Base-by-base conservation (phyloP, 2,888 invertebrate genomes). In the Adela reaumurella region DNA sequence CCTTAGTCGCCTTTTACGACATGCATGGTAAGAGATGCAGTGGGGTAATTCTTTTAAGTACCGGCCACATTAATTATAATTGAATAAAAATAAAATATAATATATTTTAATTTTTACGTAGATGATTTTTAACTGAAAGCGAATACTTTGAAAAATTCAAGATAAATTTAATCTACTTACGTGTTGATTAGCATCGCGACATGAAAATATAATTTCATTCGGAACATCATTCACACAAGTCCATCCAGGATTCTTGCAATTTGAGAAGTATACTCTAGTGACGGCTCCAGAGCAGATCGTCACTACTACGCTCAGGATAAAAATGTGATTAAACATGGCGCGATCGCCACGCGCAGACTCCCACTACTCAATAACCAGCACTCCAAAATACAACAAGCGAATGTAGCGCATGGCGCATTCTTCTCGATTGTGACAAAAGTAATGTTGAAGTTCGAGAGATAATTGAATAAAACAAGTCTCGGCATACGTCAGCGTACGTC, bases 161-260 rank as follows among this genome's bases (percentile, higher is more conserved):
- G 5, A 24, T 6, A 24, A 4, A 24, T 4, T 6, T 24, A 24
- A 24, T 24, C 24, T 61, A 76, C 78, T 78, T 58, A 79, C 79
- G 54, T 68, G 61, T 54, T 54, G 67, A 35, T 57, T 60, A 0
- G 63, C 53, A 17, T 52, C 52, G 8, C 66, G 53, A 52, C 79
- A 79, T 10, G 66, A 68, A 50, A 72, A 80, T 1, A 67, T 58
- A 51, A 78, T 63, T 35, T 77, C 70, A 52, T 59, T 63, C 1
- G 68, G 63, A 18, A 56, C 50, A 57, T 68, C 65, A 53, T 70
- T 68, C 53, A 66, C 57, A 63, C 78, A 82, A 53, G 60, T 70
- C 83, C 79, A 79, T 46, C 69, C 72, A 0, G 67, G 57, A 50
- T 63, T 63, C 53, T 71, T 68, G 57, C 78, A 80, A 52, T 58